Evolutionary conservation across 2,888 invertebrate species (phyloP), one percentile per base, ranked within the genome.

Genomic region (Mythimna loreyi): DNA sequence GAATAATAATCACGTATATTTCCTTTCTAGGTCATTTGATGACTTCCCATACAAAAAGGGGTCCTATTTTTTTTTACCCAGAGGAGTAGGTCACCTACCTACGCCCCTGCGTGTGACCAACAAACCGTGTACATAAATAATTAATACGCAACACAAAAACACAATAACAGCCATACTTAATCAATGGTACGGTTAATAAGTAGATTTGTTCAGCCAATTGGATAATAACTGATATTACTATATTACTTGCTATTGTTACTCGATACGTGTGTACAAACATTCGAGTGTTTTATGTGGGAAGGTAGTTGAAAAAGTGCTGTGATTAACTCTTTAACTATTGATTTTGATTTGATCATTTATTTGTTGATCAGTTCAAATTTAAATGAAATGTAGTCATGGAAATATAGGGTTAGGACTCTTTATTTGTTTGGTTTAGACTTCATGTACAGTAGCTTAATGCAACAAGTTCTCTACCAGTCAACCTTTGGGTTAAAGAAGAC

Each of bases 121-220:
- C 21, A 25, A 45, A n/a, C 36, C 21, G 13, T 57, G 23, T 23
- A 69, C 3, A 63, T 25, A 40, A 19, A 43, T 40, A 45, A 70
- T 70, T 21, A 49, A 49, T 16, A 25, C 55, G 23, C 45, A 36
- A 53, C 53, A 55, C 23, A 50, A 11, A 7, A 19, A 49, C 9
- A 7, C 40, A 49, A n/a, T 59, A 69, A 67, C 50, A 59, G n/a
- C 43, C 72, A 53, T 45, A 47, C 11, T 58, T 67, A 83, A 85
- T 80, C 76, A 70, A 80, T 81, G 71, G 53, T 57, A 67, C 63
- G 78, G 63, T 21, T 77, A 77, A 72, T 77, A 74, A 79, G 69
- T 61, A 36, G 69, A 57, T 67, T 60, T 73, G 61, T 82, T 68
- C 60, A 50, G 57, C 45, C 67, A 82, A 82, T 78, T 72, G 69